Conservation (phyloP, 2,888 invertebrate genomes). For the Psococerastis gibbosa region DNA sequence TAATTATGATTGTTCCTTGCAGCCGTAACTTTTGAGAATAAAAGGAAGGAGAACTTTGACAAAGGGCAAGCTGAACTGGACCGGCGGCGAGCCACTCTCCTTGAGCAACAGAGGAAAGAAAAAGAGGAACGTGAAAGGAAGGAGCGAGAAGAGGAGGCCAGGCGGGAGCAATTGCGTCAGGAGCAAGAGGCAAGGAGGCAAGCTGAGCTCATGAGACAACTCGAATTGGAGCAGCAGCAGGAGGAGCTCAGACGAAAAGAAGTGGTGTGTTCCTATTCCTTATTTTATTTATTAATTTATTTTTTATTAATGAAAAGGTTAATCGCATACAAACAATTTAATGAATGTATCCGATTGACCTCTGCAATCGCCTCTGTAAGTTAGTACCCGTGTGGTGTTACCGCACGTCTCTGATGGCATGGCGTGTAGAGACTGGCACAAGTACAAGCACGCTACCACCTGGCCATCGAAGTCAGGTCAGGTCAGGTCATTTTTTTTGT, state of each 20-base stretch:
- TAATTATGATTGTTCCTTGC: too few species aligned
- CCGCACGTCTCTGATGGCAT: too few species aligned
- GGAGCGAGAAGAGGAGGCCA: constrained; percentile 77
- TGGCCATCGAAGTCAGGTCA: too few species aligned
- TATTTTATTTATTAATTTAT: background rate
- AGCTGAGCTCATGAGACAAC: constrained; percentile 66
- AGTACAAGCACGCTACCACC: too few species aligned
- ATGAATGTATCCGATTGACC: too few species aligned
- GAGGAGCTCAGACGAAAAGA: constrained; percentile 59
- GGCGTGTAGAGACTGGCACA: too few species aligned
- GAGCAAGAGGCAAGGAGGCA: constrained; percentile 61
- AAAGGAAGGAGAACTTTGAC: constrained; percentile 91
- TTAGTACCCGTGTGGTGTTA: too few species aligned
- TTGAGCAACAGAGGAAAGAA: constrained; percentile 79
- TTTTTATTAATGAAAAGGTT: too few species aligned
- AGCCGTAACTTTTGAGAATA: constrained; percentile 83
- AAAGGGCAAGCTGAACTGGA: constrained; percentile 96
- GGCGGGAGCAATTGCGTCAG: constrained; percentile 54
- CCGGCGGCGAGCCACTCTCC: constrained; percentile 65
- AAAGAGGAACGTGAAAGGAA: constrained; percentile 84
- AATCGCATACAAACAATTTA: too few species aligned
- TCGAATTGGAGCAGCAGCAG: constrained; percentile 50
- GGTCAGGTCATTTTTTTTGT: too few species aligned
- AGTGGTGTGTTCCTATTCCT: background rate
- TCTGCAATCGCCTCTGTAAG: too few species aligned